Conservation (phyloP, 2,113 vertebrate genomes). For the Mormoops blainvillei region DNA sequence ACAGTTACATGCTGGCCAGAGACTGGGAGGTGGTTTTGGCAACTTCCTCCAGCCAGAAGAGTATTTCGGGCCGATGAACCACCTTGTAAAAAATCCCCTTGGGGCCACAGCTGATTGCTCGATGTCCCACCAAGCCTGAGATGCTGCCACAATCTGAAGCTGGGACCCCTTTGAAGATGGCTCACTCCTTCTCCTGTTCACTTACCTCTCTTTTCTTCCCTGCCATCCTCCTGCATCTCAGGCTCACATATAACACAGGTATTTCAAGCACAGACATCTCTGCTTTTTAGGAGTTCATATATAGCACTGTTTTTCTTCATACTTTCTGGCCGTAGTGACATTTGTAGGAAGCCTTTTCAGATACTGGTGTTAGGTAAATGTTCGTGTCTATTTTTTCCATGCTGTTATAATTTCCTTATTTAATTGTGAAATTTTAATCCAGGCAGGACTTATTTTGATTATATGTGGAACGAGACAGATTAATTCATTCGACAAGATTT, state of each 20-base stretch:
- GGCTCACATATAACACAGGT: background rate
- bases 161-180: background rate
- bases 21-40: background rate
- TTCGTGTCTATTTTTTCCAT: background rate
- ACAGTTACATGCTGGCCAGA: background rate
- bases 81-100: background rate
- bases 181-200: background rate
- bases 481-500: background rate
- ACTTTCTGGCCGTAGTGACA: background rate
- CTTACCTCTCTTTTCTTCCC: background rate
- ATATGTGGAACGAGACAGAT: background rate
- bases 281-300: background rate
- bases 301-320: background rate
- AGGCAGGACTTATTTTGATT: background rate
- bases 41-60: background rate
- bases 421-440: background rate
- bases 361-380: background rate
- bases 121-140: background rate
- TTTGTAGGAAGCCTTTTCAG: background rate
- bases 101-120: background rate
- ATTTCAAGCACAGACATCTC: background rate
- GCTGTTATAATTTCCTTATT: background rate
- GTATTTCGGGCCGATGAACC: background rate
- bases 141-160: background rate
- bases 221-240: background rate